phyloP scores from a whole-genome alignment of 2,797 vertebrate species.

The Cuculus canorus region DNA sequence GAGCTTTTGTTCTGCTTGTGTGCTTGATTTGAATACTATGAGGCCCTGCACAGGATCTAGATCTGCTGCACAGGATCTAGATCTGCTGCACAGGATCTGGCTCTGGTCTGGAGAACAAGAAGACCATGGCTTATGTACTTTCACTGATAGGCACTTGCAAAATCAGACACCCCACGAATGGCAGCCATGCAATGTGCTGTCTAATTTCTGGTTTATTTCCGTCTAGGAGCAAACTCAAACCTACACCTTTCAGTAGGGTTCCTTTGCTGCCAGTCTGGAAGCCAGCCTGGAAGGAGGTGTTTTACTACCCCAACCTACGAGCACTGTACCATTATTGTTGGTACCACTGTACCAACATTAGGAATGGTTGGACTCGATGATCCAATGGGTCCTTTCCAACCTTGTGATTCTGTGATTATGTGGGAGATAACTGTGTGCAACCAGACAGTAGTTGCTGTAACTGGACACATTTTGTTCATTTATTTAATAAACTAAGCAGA shows the following conservation, averaged over 20 bases:
- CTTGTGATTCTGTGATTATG: no score
- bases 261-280: neutral
- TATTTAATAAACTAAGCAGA: neutral
- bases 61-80: neutral
- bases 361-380: no score
- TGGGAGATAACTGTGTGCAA: neutral
- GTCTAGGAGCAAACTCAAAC: neutral
- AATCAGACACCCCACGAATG: neutral
- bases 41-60: neutral
- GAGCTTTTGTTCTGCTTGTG: neutral
- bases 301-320: neutral
- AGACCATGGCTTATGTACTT: neutral
- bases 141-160: neutral
- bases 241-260: fast-evolving
- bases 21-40: fast-evolving
- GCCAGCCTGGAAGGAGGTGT: neutral
- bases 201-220: neutral
- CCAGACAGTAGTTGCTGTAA: neutral
- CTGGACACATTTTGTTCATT: neutral
- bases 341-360: no score
- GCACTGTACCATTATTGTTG: fast-evolving
- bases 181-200: fast-evolving
- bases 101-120: neutral
- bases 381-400: no score
- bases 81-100: neutral